Evolutionary conservation across 1,140 invertebrate species (phyloP).

Genomic region (Bombus superbus): DNA sequence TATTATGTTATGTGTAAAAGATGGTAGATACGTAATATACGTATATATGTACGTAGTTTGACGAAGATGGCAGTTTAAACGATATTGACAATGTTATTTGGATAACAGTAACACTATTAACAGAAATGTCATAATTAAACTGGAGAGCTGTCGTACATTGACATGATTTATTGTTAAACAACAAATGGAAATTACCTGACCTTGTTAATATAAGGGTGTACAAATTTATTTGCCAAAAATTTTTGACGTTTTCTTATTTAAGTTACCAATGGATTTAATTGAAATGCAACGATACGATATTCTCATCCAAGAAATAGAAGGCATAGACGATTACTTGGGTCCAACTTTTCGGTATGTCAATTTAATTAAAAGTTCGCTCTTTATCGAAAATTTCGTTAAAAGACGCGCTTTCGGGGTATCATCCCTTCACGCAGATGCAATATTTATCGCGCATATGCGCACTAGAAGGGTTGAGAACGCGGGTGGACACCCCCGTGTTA

Average conservation of each 20-base stretch:
- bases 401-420: slow-evolving; percentile 64
- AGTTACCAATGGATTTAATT: neutral
- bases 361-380: neutral
- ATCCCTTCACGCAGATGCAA: slow-evolving; percentile 77
- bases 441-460: slow-evolving; percentile 72
- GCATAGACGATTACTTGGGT: slow-evolving; percentile 95
- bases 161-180: neutral
- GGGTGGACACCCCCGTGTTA: slow-evolving; percentile 19
- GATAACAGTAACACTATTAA: neutral
- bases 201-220: neutral
- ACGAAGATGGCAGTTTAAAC: slow-evolving; percentile 40
- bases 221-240: neutral
- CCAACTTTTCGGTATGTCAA: slow-evolving; percentile 90
- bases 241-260: neutral
- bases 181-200: slow-evolving; percentile 26
- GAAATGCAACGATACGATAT: slow-evolving; percentile 85
- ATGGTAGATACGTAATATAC: neutral
- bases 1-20: neutral
- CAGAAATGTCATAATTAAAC: neutral
- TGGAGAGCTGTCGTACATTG: neutral
- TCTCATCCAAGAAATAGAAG: slow-evolving; percentile 93
- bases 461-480: slow-evolving; percentile 66
- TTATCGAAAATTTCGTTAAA: slow-evolving; percentile 53
- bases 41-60: neutral
- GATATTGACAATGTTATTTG: slow-evolving; percentile 18